Conservation (phyloP, 2,113 vertebrate species). For the Megaleporinus macrocephalus region DNA sequence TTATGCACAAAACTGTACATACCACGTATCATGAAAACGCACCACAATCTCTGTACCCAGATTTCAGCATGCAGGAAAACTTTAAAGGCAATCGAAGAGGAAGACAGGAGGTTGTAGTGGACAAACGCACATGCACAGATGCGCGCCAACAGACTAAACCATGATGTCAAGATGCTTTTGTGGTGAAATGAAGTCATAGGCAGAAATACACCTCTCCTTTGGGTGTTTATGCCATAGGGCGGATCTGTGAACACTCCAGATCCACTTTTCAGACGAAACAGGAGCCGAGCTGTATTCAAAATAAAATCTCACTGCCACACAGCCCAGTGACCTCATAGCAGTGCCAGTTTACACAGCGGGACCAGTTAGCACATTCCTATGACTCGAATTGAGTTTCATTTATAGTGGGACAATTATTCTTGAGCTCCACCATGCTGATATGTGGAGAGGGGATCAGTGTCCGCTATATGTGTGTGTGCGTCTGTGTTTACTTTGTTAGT, state of each 20-base stretch:
- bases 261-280: constrained; percentile 44
- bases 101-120: background rate
- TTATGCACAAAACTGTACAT: no score
- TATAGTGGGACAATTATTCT: constrained; percentile 48
- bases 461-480: constrained; percentile 32
- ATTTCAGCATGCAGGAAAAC: background rate
- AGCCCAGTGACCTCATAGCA: constrained; percentile 42
- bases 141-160: background rate
- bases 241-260: constrained; percentile 31
- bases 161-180: constrained; percentile 42
- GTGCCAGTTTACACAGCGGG: constrained; percentile 35
- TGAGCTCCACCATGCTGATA: constrained; percentile 27
- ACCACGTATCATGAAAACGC: background rate
- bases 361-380: constrained; percentile 40
- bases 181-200: constrained; percentile 43
- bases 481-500: background rate
- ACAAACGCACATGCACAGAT: constrained; percentile 15
- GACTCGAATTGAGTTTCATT: constrained; percentile 36
- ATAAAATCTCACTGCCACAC: constrained; percentile 32
- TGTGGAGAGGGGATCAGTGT: constrained; percentile 15
- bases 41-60: background rate
- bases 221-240: constrained; percentile 43
- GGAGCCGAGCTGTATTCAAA: constrained; percentile 46
- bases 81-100: constrained; percentile 7
- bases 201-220: constrained; percentile 51